Evolutionary conservation across 2,113 vertebrate genomes (phyloP), one percentile per base, ranked within the genome.

Genomic region (Melozone crissalis): DNA sequence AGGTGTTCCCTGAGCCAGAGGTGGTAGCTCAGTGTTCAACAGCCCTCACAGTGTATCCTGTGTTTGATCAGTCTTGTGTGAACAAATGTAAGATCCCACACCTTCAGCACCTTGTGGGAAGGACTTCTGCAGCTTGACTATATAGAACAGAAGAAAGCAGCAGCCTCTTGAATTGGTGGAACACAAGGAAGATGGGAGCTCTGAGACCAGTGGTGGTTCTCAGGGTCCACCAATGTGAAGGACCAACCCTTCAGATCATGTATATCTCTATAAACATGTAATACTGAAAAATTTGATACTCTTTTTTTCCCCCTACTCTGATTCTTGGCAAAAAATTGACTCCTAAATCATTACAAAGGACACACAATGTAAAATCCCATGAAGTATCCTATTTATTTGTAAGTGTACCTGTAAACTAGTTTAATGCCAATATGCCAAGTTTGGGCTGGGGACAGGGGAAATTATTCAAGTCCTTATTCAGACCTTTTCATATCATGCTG

Each of bases 321-420:
- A 92, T 96, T 97, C 94, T 97, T 97, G 95, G 91, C 86, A 96
- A 91, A 28, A 87, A 94, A 85, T 46, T n/a, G 9, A 84, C 93
- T 97, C 94, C 96, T 96, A 94, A 97, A 97, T 95, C 93, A 93
- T 93, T 91, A 94, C 58, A 95, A 96, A 95, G 81, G 82, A 95
- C 17, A 18, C 90, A 87, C 78, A 91, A 88, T 59, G 46, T 51
- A 84, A 90, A 84, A 86, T 81, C 80, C 85, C 21, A 57, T 58
- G 59, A 92, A 89, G 78, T 63, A 75, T 74, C 16, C 51, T 21
- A 15, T 92, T 80, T 94, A 77, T 94, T 95, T 96, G 87, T 94
- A 87, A 37, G 80, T 23, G 24, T 93, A 95, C 75, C 88, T 96
- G 86, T 89, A 97, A 98, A 97, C 90, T 83, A 94, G 47, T 59